These are phyloP conservation scores for Himantopus leucocephalus DNA, from an alignment of 2,113 vertebrate genomes.

Conservation along the genomic window DNA sequence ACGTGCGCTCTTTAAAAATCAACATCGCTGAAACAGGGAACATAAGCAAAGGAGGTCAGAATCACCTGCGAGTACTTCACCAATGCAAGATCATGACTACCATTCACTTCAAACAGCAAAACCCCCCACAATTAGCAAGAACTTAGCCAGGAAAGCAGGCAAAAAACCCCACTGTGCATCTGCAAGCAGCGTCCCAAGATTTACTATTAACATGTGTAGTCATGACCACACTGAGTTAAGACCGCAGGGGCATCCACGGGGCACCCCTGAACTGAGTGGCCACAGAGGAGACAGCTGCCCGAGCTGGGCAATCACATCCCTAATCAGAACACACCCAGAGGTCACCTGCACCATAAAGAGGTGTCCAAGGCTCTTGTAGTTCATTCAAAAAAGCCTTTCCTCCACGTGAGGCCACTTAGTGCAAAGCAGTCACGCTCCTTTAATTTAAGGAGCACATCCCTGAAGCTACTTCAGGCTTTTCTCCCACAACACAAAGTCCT, in stretches of 20 bases:
- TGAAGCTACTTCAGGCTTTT: not conserved
- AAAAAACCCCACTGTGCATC: accelerated
- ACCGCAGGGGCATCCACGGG: not conserved
- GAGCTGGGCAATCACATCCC: not conserved
- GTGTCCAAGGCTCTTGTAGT: not conserved
- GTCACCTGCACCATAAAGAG: not conserved
- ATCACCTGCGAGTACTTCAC: not conserved
- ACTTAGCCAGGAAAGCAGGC: not conserved
- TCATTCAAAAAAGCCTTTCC: not conserved
- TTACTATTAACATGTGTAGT: not conserved
- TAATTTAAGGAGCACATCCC: not conserved
- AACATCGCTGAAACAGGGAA: not conserved
- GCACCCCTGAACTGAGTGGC: not conserved
- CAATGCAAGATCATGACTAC: not conserved
- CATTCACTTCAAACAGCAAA: not conserved
- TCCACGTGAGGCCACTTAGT: not conserved
- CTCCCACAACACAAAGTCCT: not conserved
- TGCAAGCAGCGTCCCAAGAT: not conserved
- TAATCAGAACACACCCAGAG: not conserved
- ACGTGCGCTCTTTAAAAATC: not conserved
- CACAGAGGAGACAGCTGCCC: not conserved
- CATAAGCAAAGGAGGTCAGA: not conserved
- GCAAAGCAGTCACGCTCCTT: not conserved
- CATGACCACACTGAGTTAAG: not conserved
- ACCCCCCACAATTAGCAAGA: not conserved